Base-by-base conservation (phyloP, 2,113 vertebrate genomes). In the Isichthys henryi region DNA sequence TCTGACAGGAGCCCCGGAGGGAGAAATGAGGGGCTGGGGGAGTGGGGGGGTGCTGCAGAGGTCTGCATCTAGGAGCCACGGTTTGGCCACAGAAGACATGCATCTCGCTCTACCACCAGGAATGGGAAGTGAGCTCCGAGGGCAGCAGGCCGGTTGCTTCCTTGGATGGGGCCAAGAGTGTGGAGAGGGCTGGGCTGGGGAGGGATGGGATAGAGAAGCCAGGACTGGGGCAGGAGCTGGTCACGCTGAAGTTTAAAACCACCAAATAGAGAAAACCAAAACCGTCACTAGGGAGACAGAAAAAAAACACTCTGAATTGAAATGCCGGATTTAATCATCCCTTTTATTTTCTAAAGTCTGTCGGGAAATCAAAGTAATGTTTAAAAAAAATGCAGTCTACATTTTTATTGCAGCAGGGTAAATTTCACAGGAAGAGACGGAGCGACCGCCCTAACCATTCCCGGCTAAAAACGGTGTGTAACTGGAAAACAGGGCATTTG, bases 401-500 rank as follows among this genome's bases (percentile, higher is more conserved):
- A 31, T 87, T 52, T 87, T 87, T 56, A 87, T 87, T 87, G n/a
- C 49, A 62, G 21, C 39, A 66, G 13, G 53, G 31, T 86, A n/a
- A 52, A 35, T 86, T 86, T 86, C 48, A 58, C 86, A 45, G 52
- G 53, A 88, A 88, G 85, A 87, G 49, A 87, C 50, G 10, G 50
- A 53, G 31, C 7, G 21, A 23, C 2, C 19, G 50, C 3, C 27
- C 11, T 56, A 8, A 53, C 27, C 48, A 46, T 48, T 84, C 27
- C 5, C 15, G 8, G 23, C 23, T 23, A 21, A 84, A n/a, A 48
- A 10, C 39, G 39, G 46, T 84, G 39, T 84, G 39, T 19, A 21
- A 8, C 53, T 88, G 52, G 35, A 62, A 66, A 88, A 46, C 31
- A 58, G n/a, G n/a, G 46, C 13, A 19, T 17, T 43, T 66, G 82